Base-by-base conservation (phyloP, 2,797 vertebrate genomes). In the Malurus leucopterus region DNA sequence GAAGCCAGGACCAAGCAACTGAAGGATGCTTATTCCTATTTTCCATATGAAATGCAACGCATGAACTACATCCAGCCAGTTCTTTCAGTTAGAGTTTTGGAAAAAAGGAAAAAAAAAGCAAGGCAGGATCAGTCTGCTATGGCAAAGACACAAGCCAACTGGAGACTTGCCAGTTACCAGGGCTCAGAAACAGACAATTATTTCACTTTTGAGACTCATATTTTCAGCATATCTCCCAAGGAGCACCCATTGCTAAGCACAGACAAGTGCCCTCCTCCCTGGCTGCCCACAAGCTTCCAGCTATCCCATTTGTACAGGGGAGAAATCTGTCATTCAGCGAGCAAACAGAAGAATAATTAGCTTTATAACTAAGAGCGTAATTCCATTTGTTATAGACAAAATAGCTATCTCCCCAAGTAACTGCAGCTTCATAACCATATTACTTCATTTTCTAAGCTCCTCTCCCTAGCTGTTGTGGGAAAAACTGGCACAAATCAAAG, bases 351-450 rank as follows among this genome's bases (percentile, higher is more conserved):
- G 57, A 84, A 61, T 49, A 77, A 88, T 90, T 81, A 76, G 54
- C 44, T 82, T 84, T 55, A 62, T 51, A 93, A 85, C 79, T 76
- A 86, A 71, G 46, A 73, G 15, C 73, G 54, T 62, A 93, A 89
- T 84, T 89, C 43, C 63, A 57, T 77, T 88, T 84, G 72, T 84
- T 76, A 68, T 17, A 86, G 89, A 47, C 46, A 93, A 73, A 68
- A 38, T 9, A 86, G 63, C 54, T 88, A 58, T 88, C 90, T 77
- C 51, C 75, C 44, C 79, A 80, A 92, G 84, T 83, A 87, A 80
- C 62, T 91, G 44, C 58, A 88, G 71, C 68, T 89, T 79, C 74
- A 86, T 26, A 88, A 82, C 50, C 43, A 41, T 50, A 73, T 50
- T 65, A 78, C 65, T 87, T 54, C 57, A 15, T 86, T 54, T 85